Base-by-base conservation (phyloP, 2,888 invertebrate species). In the Tethea ocularis region DNA sequence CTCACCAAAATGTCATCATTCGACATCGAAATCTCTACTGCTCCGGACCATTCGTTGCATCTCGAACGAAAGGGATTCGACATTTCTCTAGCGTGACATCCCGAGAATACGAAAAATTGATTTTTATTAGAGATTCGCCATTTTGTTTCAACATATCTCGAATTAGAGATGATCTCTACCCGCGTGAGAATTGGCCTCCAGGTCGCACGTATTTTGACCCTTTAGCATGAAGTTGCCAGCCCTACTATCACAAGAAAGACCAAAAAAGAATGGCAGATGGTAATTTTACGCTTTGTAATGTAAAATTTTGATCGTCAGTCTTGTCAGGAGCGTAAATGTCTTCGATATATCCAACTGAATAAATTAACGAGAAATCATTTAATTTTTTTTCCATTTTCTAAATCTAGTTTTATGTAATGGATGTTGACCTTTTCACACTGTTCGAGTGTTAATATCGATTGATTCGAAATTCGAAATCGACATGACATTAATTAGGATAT, bases 241-340 rank as follows among this genome's bases (percentile, higher is more conserved):
- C 75, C 75, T 75, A 59, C n/a, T 6, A 55, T 63, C 61, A 68
- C 61, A 61, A 67, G 59, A 69, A 61, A 69, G 56, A 10, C 46
- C 46, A 46, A 20, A 38, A 38, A 38, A 38, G 13, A 70, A 65
- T 64, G 59, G 60, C 70, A 71, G 69, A 72, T 69, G 71, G 56
- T 71, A 75, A 80, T 78, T 78, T 75, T 71, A 74, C 70, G 71
- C 69, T 74, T 75, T 76, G 73, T 69, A 67, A 73, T 69, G 74
- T 72, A 68, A 71, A n/a, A 80, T 78, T 71, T 64, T 59, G 62
- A 64, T 63, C 63, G 59, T 71, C 75, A 70, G 75, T 59, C 68
- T 71, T 67, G 69, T 61, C 67, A 70, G 57, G 26, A 52, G 26
- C 1, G 26, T 53, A 53, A 53, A 33, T 53, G 33, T 20, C 53